A percentile compares a stretch with the other conserved stretches of the same genome.
These are phyloP conservation scores for Cichladusa arquata DNA, from an alignment of 2,113 vertebrate species.

Conservation along the genomic window DNA sequence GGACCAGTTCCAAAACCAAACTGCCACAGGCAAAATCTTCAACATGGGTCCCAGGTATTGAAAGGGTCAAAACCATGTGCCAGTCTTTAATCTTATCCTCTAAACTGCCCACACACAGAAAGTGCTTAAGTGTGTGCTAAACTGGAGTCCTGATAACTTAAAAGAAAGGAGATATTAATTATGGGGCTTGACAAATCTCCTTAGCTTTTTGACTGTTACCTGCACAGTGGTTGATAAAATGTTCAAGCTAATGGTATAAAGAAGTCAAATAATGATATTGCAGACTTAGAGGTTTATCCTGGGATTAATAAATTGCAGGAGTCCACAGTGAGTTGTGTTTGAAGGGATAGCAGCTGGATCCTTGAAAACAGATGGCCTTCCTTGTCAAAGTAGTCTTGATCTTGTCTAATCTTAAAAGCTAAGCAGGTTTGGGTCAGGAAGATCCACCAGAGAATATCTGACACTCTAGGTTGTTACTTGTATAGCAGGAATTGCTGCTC, in stretches of 20 bases:
- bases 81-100: not conserved
- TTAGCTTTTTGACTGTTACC: slow-evolving; percentile 61
- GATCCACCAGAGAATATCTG: slow-evolving; percentile 42
- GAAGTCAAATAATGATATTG: slow-evolving; percentile 58
- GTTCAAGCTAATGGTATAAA: slow-evolving; percentile 51
- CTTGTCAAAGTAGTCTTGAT: slow-evolving; percentile 60
- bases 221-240: slow-evolving; percentile 59
- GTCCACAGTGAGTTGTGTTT: slow-evolving; percentile 40
- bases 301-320: slow-evolving; percentile 63
- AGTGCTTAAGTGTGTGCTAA: not conserved
- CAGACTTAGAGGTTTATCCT: slow-evolving; percentile 59
- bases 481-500: not conserved
- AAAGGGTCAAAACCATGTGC: not conserved
- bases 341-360: slow-evolving; percentile 63
- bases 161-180: slow-evolving; percentile 59
- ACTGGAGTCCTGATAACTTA: not conserved
- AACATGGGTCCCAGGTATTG: fast-evolving
- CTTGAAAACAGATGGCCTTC: slow-evolving; percentile 63
- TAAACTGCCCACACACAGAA: not conserved
- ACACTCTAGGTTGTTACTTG: not conserved
- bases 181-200: slow-evolving; percentile 51
- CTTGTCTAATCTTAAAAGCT: slow-evolving; percentile 66
- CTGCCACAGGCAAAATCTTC: not conserved
- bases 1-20: not conserved
- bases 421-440: slow-evolving; percentile 45